Evolutionary conservation across 2,888 invertebrate species (phyloP).

Genomic region (Pycnomerus fuliginosus): DNA sequence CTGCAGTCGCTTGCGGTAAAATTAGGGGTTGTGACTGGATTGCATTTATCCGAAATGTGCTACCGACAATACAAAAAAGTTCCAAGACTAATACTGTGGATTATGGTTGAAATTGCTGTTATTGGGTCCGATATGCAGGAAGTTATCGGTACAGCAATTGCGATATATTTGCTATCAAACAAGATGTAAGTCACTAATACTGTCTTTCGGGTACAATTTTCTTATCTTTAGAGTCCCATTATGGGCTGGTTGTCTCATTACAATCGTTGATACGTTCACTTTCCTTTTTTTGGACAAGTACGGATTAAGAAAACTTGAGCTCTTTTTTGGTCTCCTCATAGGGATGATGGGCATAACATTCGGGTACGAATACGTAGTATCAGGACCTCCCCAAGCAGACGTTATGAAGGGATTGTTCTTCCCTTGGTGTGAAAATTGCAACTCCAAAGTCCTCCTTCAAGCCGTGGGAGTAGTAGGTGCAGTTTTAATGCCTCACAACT

Average conservation of each 20-base stretch:
- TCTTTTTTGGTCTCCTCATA: constrained; percentile 80
- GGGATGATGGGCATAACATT: constrained; percentile 82
- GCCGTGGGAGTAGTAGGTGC: constrained; percentile 79
- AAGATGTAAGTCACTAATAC: constrained; percentile 61
- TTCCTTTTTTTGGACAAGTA: constrained; percentile 84
- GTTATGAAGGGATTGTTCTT: constrained; percentile 75
- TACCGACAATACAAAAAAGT: constrained; percentile 71
- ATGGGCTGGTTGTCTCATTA: constrained; percentile 80
- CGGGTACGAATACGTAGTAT: constrained; percentile 79
- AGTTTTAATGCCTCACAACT: constrained; percentile 90
- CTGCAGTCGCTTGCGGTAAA: constrained; percentile 70
- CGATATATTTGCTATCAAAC: constrained; percentile 76
- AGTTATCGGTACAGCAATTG: constrained; percentile 87
- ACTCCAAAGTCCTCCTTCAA: constrained; percentile 64
- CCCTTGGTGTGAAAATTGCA: constrained; percentile 74
- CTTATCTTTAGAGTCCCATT: constrained; percentile 62
- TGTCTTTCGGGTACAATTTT: not conserved
- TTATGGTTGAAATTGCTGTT: constrained; percentile 89
- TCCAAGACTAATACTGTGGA: constrained; percentile 77
- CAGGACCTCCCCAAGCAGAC: constrained; percentile 66
- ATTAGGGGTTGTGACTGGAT: constrained; percentile 69
- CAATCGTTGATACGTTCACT: constrained; percentile 81
- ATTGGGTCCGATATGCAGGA: constrained; percentile 91
- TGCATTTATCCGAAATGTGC: constrained; percentile 81
- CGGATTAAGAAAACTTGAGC: constrained; percentile 77